Conservation (phyloP, 2,797 vertebrate genomes). For the Alosa sapidissima region DNA sequence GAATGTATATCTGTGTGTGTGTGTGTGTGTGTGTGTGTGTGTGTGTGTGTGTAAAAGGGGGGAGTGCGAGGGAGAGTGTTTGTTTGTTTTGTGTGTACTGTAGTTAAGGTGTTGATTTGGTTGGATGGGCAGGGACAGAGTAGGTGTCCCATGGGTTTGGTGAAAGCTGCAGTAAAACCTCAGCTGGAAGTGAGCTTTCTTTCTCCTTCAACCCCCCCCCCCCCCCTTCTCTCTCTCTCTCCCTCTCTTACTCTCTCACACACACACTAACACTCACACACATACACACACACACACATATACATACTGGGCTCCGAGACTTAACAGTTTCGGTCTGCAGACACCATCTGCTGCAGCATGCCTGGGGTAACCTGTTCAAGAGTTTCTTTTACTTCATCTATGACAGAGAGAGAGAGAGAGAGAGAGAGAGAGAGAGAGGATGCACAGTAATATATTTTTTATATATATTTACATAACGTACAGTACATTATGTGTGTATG, state of each 20-base stretch:
- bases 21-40: constrained; percentile 26
- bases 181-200: constrained; percentile 39
- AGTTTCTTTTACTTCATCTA: neutral
- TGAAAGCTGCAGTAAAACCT: constrained; percentile 42
- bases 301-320: neutral
- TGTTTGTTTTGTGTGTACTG: constrained; percentile 18
- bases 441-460: no score
- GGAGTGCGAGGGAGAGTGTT: neutral
- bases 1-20: constrained; percentile 13
- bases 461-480: no score
- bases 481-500: neutral
- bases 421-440: neutral
- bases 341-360: neutral
- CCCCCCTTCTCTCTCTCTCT: neutral
- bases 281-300: neutral
- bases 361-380: neutral
- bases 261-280: neutral
- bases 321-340: no score
- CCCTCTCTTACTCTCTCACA: neutral
- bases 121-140: constrained; percentile 50
- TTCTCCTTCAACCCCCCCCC: neutral
- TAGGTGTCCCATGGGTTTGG: constrained; percentile 51
- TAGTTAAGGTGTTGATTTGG: constrained; percentile 55
- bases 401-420: neutral
- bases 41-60: constrained; percentile 30